Conservation (phyloP, 2,797 vertebrate genomes). For the Molossus alvarezi region DNA sequence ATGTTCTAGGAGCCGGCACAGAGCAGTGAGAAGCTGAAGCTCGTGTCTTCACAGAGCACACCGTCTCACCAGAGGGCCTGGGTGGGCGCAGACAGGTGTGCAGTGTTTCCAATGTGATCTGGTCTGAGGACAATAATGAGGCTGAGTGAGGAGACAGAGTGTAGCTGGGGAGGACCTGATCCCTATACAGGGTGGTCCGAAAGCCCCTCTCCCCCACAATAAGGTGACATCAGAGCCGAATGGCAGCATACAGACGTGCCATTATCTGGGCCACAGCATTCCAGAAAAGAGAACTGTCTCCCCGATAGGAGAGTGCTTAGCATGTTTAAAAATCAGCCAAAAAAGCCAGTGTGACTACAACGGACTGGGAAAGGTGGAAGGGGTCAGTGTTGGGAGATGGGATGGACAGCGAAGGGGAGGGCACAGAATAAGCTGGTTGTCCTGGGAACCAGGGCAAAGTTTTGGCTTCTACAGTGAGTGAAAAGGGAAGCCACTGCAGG, state of each 20-base stretch:
- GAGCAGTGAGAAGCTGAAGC: background rate
- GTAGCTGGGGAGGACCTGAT: too few relatives aligned
- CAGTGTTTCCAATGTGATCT: background rate
- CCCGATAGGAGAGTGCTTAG: background rate
- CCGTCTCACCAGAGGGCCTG: rapidly evolving
- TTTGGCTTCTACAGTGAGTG: background rate
- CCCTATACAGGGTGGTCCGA: background rate
- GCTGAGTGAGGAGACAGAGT: rapidly evolving
- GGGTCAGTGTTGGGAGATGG: too few relatives aligned
- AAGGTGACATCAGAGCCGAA: background rate
- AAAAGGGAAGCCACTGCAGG: background rate
- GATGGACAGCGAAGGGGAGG: rapidly evolving
- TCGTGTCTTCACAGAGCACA: background rate
- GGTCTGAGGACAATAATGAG: background rate
- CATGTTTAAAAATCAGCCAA: background rate
- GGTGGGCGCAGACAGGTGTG: rapidly evolving
- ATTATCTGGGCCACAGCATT: background rate
- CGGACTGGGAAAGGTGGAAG: too few relatives aligned
- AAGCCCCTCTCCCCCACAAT: background rate
- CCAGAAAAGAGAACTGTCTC: background rate
- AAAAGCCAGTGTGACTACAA: background rate
- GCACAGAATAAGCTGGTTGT: rapidly evolving
- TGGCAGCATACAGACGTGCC: rapidly evolving
- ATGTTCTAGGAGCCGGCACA: background rate
- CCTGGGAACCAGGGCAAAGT: background rate